Evolutionary conservation across 1,140 invertebrate genomes (phyloP).

Genomic region (Trichoplusia ni): DNA sequence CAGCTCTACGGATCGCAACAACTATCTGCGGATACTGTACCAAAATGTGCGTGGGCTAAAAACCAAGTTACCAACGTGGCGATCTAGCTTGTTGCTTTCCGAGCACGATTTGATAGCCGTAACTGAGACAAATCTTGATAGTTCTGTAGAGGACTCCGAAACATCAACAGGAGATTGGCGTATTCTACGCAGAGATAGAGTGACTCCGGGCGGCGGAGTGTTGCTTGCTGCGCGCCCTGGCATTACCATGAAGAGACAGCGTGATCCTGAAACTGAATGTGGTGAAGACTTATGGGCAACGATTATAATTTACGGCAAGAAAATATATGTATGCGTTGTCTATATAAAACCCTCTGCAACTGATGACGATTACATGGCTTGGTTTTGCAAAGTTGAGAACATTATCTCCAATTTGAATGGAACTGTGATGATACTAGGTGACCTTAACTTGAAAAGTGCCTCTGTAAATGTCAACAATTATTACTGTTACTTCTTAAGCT

Average conservation of each 20-base stretch:
- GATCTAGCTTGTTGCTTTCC: neutral
- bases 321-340: conserved; percentile 26
- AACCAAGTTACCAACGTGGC: neutral
- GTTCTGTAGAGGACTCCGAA: neutral
- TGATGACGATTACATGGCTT: conserved; percentile 25
- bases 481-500: conserved; percentile 30
- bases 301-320: neutral
- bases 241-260: neutral
- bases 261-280: neutral
- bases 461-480: conserved; percentile 33
- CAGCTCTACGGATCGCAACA: neutral
- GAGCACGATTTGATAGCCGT: neutral
- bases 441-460: conserved; percentile 35
- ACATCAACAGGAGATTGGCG: neutral
- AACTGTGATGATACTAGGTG: conserved; percentile 24
- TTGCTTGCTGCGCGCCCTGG: neutral
- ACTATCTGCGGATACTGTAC: neutral
- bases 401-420: neutral
- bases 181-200: neutral
- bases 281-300: conserved; percentile 5
- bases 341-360: conserved; percentile 21
- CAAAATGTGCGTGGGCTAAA: neutral
- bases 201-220: neutral
- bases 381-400: conserved; percentile 28
- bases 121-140: neutral